Evolutionary conservation across 2,113 vertebrate species (phyloP).

Genomic region (Rhinoptilus africanus): DNA sequence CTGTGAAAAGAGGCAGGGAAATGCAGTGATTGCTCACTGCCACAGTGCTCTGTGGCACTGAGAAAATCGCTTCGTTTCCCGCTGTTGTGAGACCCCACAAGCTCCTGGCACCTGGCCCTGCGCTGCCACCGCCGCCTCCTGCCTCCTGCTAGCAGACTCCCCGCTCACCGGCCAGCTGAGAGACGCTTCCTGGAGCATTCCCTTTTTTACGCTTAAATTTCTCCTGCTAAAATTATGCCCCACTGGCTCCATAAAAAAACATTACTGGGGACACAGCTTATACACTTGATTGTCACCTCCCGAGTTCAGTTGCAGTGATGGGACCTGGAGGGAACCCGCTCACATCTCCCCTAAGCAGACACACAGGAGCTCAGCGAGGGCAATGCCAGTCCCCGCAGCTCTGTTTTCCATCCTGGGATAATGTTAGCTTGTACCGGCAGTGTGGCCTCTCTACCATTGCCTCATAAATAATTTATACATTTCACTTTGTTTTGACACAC

Average conservation of each 20-base stretch:
- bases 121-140: not conserved
- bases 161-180: not conserved
- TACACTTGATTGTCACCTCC: not conserved
- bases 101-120: not conserved
- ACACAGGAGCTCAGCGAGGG: not conserved
- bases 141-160: not conserved
- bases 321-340: rapidly evolving
- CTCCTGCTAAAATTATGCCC: not conserved
- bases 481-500: not conserved
- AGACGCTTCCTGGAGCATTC: not conserved
- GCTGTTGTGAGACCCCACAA: not conserved
- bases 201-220: not conserved
- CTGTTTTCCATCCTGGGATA: not conserved
- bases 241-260: not conserved
- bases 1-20: not conserved
- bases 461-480: not conserved
- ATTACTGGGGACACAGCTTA: not conserved
- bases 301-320: not conserved
- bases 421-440: not conserved
- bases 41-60: not conserved
- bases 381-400: not conserved
- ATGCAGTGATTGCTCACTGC: not conserved
- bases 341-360: not conserved
- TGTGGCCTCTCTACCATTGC: not conserved
- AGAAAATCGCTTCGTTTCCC: not conserved